A percentile compares a stretch with the other conserved stretches of the same genome.
These are phyloP conservation scores for Zaprionus taronus DNA, from an alignment of 1,140 invertebrate genomes.

Conservation along the genomic window DNA sequence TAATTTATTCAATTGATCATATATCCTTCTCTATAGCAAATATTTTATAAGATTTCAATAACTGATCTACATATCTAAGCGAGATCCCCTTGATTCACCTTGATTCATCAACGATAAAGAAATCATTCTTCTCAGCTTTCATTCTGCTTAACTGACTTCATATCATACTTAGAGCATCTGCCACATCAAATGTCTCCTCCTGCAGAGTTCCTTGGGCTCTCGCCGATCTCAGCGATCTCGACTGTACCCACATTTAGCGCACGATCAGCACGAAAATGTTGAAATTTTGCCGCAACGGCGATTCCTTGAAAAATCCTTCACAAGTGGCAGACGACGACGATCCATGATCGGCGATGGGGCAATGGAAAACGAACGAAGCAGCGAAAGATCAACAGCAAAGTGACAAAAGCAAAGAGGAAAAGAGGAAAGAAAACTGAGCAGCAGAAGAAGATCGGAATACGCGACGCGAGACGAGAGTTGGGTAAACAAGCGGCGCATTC, in stretches of 20 bases:
- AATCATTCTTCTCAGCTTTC: neutral
- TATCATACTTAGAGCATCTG: neutral
- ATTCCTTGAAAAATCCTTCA: constrained; percentile 77
- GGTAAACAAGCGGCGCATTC: constrained; percentile 76
- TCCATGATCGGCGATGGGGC: constrained; percentile 14
- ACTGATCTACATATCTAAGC: no score
- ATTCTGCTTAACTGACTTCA: neutral
- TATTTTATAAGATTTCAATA: no score
- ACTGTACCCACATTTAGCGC: constrained; percentile 11
- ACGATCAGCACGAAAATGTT: constrained; percentile 34
- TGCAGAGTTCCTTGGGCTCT: neutral
- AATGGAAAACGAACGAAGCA: neutral
- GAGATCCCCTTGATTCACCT: neutral
- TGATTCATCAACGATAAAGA: neutral
- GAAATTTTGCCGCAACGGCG: constrained; percentile 6
- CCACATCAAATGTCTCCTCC: neutral
- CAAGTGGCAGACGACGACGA: constrained; percentile 37
- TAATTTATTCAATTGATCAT: neutral
- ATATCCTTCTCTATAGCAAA: no score
- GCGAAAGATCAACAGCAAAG: constrained; percentile 23
- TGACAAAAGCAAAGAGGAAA: constrained; percentile 28
- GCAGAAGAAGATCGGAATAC: constrained; percentile 72
- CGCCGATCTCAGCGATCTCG: neutral
- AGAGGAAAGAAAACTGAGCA: constrained; percentile 31
- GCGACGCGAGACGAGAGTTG: constrained; percentile 50